Evolutionary conservation across 2,797 vertebrate genomes (phyloP).

Genomic region (Coregonus ussuriensis): DNA sequence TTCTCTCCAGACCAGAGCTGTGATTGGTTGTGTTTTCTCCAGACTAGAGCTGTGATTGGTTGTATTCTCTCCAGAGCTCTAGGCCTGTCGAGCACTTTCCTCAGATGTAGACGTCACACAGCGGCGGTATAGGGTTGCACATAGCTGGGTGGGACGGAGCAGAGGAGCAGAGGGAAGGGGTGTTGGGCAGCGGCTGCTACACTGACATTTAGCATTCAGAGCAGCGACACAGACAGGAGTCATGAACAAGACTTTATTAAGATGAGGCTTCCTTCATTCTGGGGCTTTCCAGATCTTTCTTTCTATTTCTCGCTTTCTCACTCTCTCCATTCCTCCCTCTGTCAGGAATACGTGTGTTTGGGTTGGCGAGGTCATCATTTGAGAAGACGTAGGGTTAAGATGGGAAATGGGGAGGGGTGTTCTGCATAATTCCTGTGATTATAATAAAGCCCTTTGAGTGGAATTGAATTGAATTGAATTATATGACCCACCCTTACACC

Average conservation of each 20-base stretch:
- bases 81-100: no score
- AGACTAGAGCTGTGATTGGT: no score
- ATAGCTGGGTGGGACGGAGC: slow-evolving; percentile 28
- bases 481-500: not conserved
- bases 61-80: no score
- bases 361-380: not conserved
- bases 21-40: no score
- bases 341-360: not conserved
- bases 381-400: not conserved
- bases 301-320: slow-evolving; percentile 3
- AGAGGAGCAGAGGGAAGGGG: not conserved
- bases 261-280: slow-evolving; percentile 19
- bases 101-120: no score
- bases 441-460: no score
- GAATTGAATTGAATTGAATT: no score
- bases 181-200: not conserved
- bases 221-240: slow-evolving; percentile 64
- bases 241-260: slow-evolving; percentile 40
- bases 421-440: no score
- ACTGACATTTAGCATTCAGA: slow-evolving; percentile 66
- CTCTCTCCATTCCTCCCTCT: not conserved
- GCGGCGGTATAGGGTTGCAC: slow-evolving; percentile 30
- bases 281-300: slow-evolving; percentile 32
- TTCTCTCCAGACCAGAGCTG: no score
- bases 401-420: no score